phyloP scores from a whole-genome alignment of 2,797 vertebrate genomes.

The Sebastes flavidus region DNA sequence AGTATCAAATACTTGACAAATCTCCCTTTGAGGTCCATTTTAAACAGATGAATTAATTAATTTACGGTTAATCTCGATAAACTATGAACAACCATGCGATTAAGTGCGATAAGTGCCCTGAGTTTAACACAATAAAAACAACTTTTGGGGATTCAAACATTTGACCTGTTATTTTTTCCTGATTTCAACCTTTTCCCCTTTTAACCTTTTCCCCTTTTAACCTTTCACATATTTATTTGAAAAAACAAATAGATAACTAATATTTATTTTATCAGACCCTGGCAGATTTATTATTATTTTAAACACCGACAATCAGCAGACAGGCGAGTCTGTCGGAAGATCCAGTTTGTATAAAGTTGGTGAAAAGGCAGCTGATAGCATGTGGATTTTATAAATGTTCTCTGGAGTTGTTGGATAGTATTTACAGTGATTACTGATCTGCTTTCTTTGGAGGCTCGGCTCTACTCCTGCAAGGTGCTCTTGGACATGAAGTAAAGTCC shows the following conservation, averaged over 20 bases:
- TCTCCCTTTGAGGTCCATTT: no score
- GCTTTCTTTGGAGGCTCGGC: neutral
- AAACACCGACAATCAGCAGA: neutral
- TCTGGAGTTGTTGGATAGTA: neutral
- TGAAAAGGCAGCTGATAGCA: neutral
- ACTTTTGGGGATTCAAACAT: neutral
- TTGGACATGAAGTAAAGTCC: constrained; percentile 86
- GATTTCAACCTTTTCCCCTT: neutral
- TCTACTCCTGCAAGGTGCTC: constrained; percentile 81
- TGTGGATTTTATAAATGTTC: neutral
- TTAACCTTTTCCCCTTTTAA: neutral
- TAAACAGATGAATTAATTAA: no score
- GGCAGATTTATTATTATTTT: neutral
- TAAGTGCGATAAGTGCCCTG: no score
- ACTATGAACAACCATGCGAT: no score
- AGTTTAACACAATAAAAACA: neutral
- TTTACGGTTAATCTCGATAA: no score
- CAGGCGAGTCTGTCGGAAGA: neutral
- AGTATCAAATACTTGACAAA: no score
- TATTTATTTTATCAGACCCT: neutral
- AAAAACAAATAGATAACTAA: neutral
- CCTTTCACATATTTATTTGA: neutral
- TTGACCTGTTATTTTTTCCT: neutral
- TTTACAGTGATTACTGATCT: neutral
- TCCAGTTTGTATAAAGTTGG: neutral